Evolutionary conservation across 2,797 vertebrate species (phyloP).

Genomic region (Geotrypetes seraphini): DNA sequence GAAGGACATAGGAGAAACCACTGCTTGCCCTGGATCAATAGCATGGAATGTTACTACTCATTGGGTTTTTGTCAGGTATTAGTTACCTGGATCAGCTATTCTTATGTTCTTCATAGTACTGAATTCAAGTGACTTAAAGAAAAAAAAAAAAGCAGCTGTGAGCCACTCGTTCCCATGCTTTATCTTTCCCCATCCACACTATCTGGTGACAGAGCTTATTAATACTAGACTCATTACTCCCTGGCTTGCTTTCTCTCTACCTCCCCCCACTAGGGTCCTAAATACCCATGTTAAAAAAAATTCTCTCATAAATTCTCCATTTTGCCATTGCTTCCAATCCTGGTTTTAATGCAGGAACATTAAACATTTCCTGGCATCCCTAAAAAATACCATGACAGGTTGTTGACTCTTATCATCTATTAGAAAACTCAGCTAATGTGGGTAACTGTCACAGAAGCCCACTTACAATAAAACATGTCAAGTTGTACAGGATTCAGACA

Average conservation of each 20-base stretch:
- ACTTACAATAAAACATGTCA: not conserved
- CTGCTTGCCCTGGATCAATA: too few relatives aligned
- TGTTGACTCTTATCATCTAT: not conserved
- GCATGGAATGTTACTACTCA: too few relatives aligned
- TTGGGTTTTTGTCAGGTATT: too few relatives aligned
- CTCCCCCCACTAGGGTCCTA: not conserved
- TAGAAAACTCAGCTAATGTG: not conserved
- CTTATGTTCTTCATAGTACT: too few relatives aligned
- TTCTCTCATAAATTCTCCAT: conserved; percentile 9
- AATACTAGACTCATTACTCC: conserved; percentile 1
- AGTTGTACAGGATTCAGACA: not conserved
- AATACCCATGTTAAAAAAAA: conserved; percentile 12
- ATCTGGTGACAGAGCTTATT: not conserved
- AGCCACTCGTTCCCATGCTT: too few relatives aligned
- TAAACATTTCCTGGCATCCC: not conserved
- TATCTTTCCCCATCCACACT: too few relatives aligned
- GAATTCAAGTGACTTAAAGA: too few relatives aligned
- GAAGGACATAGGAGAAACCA: too few relatives aligned
- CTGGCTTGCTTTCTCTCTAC: conserved; percentile 3
- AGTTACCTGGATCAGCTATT: too few relatives aligned
- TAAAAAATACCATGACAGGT: not conserved
- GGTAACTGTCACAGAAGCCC: not conserved
- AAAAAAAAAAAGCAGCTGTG: too few relatives aligned
- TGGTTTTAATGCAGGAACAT: conserved; percentile 9
- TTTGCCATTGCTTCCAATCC: conserved; percentile 13